Evolutionary conservation across 2,888 invertebrate species (phyloP).

Genomic region (Leucophenga montana): DNA sequence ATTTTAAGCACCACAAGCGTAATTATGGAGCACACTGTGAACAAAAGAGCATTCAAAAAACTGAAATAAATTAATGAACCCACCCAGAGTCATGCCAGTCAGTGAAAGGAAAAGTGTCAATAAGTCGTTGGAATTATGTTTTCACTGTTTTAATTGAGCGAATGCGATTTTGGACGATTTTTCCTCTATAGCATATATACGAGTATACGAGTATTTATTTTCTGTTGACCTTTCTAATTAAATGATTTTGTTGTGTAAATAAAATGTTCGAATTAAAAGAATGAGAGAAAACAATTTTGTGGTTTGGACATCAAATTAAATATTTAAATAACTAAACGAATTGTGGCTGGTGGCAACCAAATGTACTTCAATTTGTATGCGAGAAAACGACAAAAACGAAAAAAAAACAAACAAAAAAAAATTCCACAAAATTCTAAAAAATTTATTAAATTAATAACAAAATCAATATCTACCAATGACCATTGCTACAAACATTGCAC

Average conservation of each 20-base stretch:
- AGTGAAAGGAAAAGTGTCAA: constrained; percentile 1
- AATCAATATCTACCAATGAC: not conserved
- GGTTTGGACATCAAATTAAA: constrained; percentile 18
- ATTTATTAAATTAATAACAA: not conserved
- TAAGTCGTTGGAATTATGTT: not conserved
- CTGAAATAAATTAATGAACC: too few relatives aligned
- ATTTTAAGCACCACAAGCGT: constrained; percentile 5
- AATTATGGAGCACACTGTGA: not conserved
- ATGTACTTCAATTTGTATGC: not conserved
- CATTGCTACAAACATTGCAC: too few relatives aligned
- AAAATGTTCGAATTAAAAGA: not conserved
- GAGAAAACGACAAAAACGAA: not conserved
- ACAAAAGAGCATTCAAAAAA: too few relatives aligned
- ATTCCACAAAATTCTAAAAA: too few relatives aligned
- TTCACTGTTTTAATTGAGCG: not conserved
- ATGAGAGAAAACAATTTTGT: constrained; percentile 8
- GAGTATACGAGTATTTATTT: too few relatives aligned
- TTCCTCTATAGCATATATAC: not conserved
- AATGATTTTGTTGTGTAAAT: constrained; percentile 56
- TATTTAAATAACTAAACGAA: constrained; percentile 11
- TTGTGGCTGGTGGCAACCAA: not conserved
- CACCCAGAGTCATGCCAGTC: too few relatives aligned
- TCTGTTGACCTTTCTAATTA: constrained; percentile 62
- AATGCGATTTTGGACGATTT: not conserved
- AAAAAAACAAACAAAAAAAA: not conserved